Evolutionary conservation across 2,888 invertebrate species (phyloP), one percentile per base, ranked within the genome.

Genomic region (Scaeva pyrastri): DNA sequence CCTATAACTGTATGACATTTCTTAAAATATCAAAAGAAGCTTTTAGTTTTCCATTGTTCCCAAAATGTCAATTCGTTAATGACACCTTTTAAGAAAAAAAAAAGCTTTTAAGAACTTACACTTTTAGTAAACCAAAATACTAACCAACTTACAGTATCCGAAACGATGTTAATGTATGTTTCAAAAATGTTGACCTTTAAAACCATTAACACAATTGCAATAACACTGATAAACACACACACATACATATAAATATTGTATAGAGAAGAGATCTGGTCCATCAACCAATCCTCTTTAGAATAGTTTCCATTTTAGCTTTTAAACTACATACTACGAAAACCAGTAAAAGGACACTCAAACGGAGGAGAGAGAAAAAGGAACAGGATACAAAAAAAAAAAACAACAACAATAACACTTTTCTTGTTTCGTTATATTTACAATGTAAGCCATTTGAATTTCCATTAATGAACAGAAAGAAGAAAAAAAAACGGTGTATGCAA

Each of bases 391-490:
- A 2, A 55, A 7, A 64, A 6, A 12, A 26, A 7, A 31, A 64
- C 36, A 68, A 31, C 19, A 70, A 31, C 3, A 36, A 41, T 21
- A 39, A 21, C 14, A 26, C 26, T 31, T 31, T n/a, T 39, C 39
- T 43, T 43, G 23, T 19, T 43, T 4, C 26, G 12, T 56, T 56
- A n/a, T 45, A 56, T 56, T 45, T 43, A 48, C 39, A 71, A 71
- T 41, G 26, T 71, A 58, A 71, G 39, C 71, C 71, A 71, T 71
- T 71, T 55, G 71, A 26, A 19, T 71, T 71, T 43, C 71, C 71
- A 71, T 58, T 71, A 31, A 31, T n/a, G 8, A 31, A 31, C 5
- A 8, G 31, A 7, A 8, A 7, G 3, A 7, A 31, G 31, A 7
- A n/a, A n/a, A n/a, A n/a, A 55, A 71, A 52, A 71, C 19, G n/a